Conservation (phyloP, 2,888 invertebrate species). For the Himalopsyche japonica region DNA sequence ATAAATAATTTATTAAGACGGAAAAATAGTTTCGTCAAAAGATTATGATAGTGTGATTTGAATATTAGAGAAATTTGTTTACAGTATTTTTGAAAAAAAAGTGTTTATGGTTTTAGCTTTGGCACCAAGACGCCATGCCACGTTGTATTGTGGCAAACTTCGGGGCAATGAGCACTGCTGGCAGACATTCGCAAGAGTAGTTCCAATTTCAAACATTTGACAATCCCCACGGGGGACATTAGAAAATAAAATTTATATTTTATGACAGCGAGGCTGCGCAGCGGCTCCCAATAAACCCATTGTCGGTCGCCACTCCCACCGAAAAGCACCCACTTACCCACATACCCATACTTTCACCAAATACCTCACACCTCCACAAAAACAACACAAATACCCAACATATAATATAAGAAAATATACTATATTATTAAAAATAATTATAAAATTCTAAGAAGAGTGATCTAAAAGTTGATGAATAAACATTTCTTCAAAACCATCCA, state of each 20-base stretch:
- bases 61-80: too few species aligned
- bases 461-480: too few species aligned
- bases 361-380: background rate
- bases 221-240: constrained; percentile 41
- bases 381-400: background rate
- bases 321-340: background rate
- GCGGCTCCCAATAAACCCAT: constrained; percentile 40
- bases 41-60: too few species aligned
- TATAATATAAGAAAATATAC: background rate
- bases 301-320: constrained; percentile 23
- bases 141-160: background rate
- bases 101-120: background rate
- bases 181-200: constrained; percentile 27
- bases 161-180: constrained; percentile 2
- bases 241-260: constrained; percentile 42
- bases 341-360: background rate
- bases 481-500: too few species aligned
- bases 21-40: too few species aligned
- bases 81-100: background rate
- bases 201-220: constrained; percentile 41
- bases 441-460: too few species aligned
- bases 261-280: constrained; percentile 40
- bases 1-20: too few species aligned
- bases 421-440: too few species aligned
- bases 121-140: background rate